Percentiles rank a stretch among this genome's conserved stretches.
These are phyloP conservation scores for Spinus pinus DNA, from an alignment of 2,797 vertebrate genomes.

Conservation along the genomic window DNA sequence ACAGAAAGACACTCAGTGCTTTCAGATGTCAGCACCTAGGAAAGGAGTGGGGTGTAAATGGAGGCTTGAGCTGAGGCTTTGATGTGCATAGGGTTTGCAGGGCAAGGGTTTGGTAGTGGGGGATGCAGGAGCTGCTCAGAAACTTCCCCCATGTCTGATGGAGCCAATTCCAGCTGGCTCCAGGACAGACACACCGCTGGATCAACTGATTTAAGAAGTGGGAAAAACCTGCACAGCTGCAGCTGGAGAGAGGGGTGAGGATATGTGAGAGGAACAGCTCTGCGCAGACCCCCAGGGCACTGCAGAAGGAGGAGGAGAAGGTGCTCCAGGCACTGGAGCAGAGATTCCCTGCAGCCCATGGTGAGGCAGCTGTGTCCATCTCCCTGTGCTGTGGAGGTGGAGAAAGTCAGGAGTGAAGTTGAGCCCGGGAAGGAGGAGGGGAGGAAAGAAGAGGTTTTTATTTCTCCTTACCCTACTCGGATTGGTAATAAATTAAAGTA, in stretches of 20 bases:
- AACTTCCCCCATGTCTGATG: not conserved
- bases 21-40: constrained; percentile 1
- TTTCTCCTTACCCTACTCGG: not conserved
- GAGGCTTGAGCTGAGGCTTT: constrained; percentile 7
- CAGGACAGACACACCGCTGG: accelerated
- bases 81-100: not conserved
- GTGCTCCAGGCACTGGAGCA: accelerated
- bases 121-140: not conserved
- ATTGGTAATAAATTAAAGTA: not conserved
- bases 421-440: not conserved
- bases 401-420: not conserved
- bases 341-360: not conserved
- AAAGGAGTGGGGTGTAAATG: not conserved
- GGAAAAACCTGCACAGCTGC: not conserved
- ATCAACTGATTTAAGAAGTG: not conserved
- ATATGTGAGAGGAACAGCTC: not conserved
- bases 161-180: not conserved
- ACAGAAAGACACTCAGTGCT: not conserved
- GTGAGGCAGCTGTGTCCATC: not conserved
- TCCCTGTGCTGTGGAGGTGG: not conserved
- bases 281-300: not conserved
- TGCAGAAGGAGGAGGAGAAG: not conserved
- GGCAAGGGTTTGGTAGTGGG: not conserved
- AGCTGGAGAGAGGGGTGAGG: not conserved
- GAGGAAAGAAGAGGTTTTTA: not conserved